Conservation (phyloP, 2,113 vertebrate species). For the Stomatorhinus ivindoensis region DNA sequence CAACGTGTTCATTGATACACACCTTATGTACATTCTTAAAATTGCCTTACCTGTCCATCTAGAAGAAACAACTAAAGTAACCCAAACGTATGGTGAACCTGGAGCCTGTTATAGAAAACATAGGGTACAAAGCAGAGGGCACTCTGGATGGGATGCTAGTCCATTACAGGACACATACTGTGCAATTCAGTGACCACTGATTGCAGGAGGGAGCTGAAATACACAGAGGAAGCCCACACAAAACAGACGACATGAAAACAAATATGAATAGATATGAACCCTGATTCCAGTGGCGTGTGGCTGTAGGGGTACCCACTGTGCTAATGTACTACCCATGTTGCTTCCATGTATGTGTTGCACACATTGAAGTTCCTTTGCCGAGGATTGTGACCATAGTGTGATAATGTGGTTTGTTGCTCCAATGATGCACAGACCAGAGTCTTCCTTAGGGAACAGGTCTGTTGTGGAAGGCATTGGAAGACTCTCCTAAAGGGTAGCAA, state of each 20-base stretch:
- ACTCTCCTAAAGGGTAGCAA: not conserved
- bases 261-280: not conserved
- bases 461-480: not conserved
- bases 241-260: not conserved
- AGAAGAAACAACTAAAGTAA: not conserved
- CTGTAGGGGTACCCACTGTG: not conserved
- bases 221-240: not conserved
- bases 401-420: not conserved
- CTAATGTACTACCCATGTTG: not conserved
- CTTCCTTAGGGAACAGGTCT: not conserved
- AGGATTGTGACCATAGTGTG: not conserved
- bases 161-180: not conserved
- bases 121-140: not conserved
- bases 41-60: not conserved
- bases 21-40: not conserved
- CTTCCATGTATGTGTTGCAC: not conserved
- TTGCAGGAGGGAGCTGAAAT: not conserved
- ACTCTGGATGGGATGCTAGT: not conserved
- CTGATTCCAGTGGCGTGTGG: not conserved
- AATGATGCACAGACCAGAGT: not conserved
- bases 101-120: not conserved
- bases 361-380: not conserved
- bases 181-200: not conserved
- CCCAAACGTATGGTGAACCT: not conserved
- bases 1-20: not conserved